Evolutionary conservation across 2,888 invertebrate species (phyloP).

Genomic region (Dryocosmus kuriphilus): DNA sequence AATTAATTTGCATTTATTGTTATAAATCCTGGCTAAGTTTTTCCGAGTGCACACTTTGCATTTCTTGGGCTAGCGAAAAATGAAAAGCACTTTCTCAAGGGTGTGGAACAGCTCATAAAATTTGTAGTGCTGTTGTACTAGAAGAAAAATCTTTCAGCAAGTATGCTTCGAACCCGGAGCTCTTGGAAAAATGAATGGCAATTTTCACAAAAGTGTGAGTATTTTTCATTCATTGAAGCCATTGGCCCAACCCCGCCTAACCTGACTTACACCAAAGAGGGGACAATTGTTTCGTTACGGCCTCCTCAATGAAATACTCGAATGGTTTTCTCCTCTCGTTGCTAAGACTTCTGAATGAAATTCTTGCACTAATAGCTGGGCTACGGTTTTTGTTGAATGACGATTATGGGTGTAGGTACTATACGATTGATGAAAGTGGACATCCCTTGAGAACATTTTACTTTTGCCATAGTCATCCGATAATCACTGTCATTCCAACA

Average conservation of each 20-base stretch:
- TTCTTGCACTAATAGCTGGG: slow-evolving; percentile 24
- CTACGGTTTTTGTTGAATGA: slow-evolving; percentile 25
- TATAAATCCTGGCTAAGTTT: no score
- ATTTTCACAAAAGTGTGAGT: slow-evolving; percentile 44
- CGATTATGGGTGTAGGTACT: slow-evolving; percentile 17
- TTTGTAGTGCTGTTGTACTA: neutral
- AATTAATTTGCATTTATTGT: no score
- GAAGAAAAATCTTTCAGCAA: slow-evolving; percentile 34
- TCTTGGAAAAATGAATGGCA: slow-evolving; percentile 41
- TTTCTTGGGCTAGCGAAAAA: neutral
- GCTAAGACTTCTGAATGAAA: slow-evolving; percentile 17
- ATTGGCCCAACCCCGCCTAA: slow-evolving; percentile 44
- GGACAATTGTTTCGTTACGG: slow-evolving; percentile 70
- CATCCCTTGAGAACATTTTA: slow-evolving; percentile 30
- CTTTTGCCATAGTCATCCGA: slow-evolving; percentile 23
- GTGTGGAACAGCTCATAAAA: slow-evolving; percentile 28
- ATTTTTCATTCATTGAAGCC: slow-evolving; percentile 47
- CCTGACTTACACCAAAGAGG: slow-evolving; percentile 51
- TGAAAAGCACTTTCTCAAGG: neutral
- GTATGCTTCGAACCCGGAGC: slow-evolving; percentile 38
- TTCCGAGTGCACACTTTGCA: neutral
- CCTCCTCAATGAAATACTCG: slow-evolving; percentile 58
- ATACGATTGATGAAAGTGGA: slow-evolving; percentile 33
- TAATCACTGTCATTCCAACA: slow-evolving; percentile 38
- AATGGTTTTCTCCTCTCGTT: slow-evolving; percentile 3